Evolutionary conservation across 2,888 invertebrate species (phyloP), one percentile per base, ranked within the genome.

Genomic region (Athalia circularis): DNA sequence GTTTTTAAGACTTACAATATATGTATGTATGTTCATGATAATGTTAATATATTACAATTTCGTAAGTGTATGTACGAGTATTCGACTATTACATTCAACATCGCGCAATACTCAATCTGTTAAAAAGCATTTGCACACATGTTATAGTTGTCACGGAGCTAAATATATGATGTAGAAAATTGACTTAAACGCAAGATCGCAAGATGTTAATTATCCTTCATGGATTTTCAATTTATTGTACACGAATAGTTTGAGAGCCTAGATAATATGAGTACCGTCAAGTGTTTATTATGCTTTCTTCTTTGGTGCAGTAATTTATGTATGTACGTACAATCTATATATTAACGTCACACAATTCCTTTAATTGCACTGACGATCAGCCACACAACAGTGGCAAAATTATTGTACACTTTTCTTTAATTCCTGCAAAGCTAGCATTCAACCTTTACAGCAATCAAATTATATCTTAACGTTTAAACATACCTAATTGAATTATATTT

Each of bases 1-100:
- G 64, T 48, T 75, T 77, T 79, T 77, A 78, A 50, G 78, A 80
- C 79, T 80, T 80, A 79, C 77, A 77, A 79, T 80, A 59, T 43
- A 50, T 67, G 79, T 67, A 50, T 47, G 50, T 77, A 79, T 70
- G 47, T 65, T 50, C 50, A 74, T 74, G 72, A 65, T 65, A 59
- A 45, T 65, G 75, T 74, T 61, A 57, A 48, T 75, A 78, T 77
- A 48, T 67, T 74, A 77, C 65, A 77, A 74, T 74, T 67, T 77
- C 45, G 54, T 52, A 77, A 65, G 67, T 47, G 15, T 52, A 54
- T 48, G 54, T 67, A 67, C 57, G 61, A 67, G 67, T 65, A 67
- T 65, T 77, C 67, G 67, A 77, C 15, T 15, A 68, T 72, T 45
- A 45, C 47, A 50, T 54, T 70, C 68, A 29, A 74, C 47, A 80